Percentiles rank a stretch among this genome's conserved stretches.
Conservation (phyloP, 2,797 vertebrate genomes). For the Mus spretus region DNA sequence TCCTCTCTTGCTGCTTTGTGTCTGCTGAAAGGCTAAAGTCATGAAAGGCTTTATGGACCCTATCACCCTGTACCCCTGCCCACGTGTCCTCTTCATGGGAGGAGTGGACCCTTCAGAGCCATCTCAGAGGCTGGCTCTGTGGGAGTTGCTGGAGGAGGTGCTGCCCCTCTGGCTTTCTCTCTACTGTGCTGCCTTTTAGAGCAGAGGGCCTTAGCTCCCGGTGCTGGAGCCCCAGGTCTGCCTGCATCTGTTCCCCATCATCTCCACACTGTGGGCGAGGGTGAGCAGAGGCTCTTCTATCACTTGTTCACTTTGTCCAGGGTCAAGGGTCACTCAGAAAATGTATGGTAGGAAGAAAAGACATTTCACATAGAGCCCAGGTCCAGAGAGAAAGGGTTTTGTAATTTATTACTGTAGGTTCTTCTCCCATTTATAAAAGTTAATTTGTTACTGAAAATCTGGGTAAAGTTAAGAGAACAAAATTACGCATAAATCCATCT, state of each 20-base stretch:
- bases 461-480: not conserved
- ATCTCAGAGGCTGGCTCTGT: not conserved
- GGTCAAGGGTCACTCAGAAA: not conserved
- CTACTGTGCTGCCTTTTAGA: not conserved
- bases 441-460: conserved; percentile 28
- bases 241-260: not conserved
- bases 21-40: not conserved
- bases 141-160: accelerated
- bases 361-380: not conserved
- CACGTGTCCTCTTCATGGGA: not conserved
- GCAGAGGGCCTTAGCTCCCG: not conserved
- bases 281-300: not conserved
- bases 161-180: no score
- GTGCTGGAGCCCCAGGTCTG: not conserved
- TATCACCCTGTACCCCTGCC: accelerated
- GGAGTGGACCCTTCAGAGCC: not conserved
- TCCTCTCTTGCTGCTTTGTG: not conserved
- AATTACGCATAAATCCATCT: not conserved
- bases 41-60: not conserved
- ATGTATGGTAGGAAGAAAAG: not conserved
- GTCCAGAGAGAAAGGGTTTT: not conserved
- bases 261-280: accelerated
- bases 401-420: not conserved
- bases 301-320: not conserved
- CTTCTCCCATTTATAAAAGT: not conserved